Evolutionary conservation across 2,888 invertebrate genomes (phyloP).

Genomic region (Brachyptera risi): DNA sequence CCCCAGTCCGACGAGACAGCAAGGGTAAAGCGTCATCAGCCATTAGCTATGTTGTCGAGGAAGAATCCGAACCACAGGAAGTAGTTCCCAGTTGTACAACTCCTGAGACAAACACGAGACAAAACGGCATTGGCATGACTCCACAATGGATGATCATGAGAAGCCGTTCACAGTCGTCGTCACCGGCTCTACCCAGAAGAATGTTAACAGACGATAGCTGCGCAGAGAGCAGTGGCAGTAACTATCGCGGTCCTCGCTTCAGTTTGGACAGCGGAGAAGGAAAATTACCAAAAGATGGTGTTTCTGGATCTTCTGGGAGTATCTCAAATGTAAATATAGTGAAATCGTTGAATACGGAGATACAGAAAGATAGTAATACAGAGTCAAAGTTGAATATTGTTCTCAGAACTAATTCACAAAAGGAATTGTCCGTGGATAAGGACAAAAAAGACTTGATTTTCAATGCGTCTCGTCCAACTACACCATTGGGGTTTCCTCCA

Average conservation of each 20-base stretch:
- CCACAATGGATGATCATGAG: conserved; percentile 33
- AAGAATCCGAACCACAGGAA: conserved; percentile 37
- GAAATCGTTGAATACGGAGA: not conserved
- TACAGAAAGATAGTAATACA: too few species aligned
- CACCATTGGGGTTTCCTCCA: conserved; percentile 45
- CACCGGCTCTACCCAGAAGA: conserved; percentile 35
- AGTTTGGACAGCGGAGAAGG: conserved; percentile 5
- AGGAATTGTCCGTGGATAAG: not conserved
- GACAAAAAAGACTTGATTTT: not conserved
- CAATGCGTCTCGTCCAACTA: not conserved
- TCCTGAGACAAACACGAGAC: not conserved
- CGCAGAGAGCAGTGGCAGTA: not conserved
- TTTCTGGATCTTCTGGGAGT: conserved; percentile 27
- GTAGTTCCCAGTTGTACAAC: not conserved
- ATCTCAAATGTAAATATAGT: too few species aligned
- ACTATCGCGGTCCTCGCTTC: not conserved
- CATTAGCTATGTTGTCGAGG: conserved; percentile 48
- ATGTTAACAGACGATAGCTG: not conserved
- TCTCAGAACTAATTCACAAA: too few species aligned
- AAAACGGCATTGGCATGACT: conserved; percentile 4
- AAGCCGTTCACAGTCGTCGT: conserved; percentile 35
- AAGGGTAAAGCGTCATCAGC: conserved; percentile 52
- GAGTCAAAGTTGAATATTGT: too few species aligned
- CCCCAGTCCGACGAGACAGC: conserved; percentile 61
- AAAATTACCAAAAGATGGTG: conserved; percentile 18